Evolutionary conservation across 2,797 vertebrate genomes (phyloP).

Genomic region (Momotus momota): DNA sequence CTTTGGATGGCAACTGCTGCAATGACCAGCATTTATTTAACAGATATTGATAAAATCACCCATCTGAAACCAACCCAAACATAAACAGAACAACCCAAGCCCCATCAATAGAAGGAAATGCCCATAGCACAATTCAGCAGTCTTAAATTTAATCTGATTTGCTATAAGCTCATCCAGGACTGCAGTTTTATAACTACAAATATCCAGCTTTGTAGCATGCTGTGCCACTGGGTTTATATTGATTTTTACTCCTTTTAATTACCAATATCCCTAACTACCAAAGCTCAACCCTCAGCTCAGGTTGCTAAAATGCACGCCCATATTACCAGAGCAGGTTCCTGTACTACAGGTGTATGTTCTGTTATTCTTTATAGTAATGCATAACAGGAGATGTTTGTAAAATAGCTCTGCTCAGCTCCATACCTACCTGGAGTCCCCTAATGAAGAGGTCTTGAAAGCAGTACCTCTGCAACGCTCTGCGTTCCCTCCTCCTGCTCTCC

Average conservation of each 20-base stretch:
- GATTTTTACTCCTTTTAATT: neutral
- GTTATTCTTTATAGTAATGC: neutral
- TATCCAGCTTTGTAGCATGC: fast-evolving
- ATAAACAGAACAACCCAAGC: neutral
- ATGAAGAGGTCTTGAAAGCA: neutral
- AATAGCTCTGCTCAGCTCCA: neutral
- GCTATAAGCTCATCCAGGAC: neutral
- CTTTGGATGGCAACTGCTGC: neutral
- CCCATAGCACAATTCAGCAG: neutral
- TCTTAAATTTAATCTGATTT: conserved; percentile 29
- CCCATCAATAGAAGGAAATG: neutral
- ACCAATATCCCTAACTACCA: neutral
- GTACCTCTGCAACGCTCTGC: neutral
- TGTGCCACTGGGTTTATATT: neutral
- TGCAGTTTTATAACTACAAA: neutral
- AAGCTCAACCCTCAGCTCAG: neutral
- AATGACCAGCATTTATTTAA: neutral
- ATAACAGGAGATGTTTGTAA: neutral
- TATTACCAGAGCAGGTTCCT: neutral
- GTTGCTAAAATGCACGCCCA: neutral
- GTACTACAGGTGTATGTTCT: neutral
- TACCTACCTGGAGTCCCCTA: neutral
- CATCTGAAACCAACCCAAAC: neutral
- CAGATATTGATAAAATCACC: neutral
- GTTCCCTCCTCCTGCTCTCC: neutral